Base-by-base conservation (phyloP, 2,888 invertebrate species). In the Phymatocera aterrima region DNA sequence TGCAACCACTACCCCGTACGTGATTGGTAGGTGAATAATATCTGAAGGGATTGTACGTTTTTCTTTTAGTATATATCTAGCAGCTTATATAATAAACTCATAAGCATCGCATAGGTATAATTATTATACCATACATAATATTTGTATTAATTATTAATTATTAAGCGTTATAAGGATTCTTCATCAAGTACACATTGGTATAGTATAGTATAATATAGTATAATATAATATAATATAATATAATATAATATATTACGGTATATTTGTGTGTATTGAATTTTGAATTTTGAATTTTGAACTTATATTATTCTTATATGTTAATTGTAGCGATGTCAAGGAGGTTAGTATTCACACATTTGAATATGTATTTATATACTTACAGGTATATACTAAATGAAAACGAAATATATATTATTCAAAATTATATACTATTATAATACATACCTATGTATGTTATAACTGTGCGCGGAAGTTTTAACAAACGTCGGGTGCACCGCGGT, bases 71-170 rank as follows among this genome's bases (percentile, higher is more conserved):
- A 28, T 68, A n/a, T n/a, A 15, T 68, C 21, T 72, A 72, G 84
- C 88, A 89, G 87, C 84, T 86, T 84, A 86, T n/a, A n/a, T n/a
- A n/a, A n/a, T 88, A 87, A 87, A 87, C 83, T 86, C 87, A 88
- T 88, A 89, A 89, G 88, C 88, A 88, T 89, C 87, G 86, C 83
- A 80, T 86, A 4, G 51, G n/a, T n/a, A n/a, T n/a, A 86, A 51
- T 34, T 48, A 72, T 85, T 87, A 83, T 86, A 87, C 8, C 6
- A 51, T 83, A 84, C 84, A 82, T 87, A 88, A n/a, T n/a, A n/a
- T n/a, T n/a, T 12, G 40, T 40, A 40, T 40, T 86, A n/a, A n/a
- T n/a, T 85, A 82, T 85, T 84, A 83, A 85, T 85, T 83, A 79
- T 84, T 87, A 86, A n/a, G n/a, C n/a, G n/a, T n/a, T n/a, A n/a